These are phyloP conservation scores for Vireo griseus DNA, from an alignment of 2,797 vertebrate genomes.

Conservation along the genomic window DNA sequence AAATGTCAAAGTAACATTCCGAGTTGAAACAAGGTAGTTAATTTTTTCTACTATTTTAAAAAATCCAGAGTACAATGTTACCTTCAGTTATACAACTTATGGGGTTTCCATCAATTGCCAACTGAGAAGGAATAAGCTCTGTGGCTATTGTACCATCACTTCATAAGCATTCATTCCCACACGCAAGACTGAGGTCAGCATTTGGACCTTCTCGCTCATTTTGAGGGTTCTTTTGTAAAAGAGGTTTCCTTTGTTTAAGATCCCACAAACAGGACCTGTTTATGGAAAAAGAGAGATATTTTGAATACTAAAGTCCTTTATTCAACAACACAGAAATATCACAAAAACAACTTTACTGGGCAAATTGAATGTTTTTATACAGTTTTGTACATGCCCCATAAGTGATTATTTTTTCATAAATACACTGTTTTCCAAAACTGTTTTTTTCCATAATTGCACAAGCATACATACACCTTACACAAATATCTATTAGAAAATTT, in stretches of 20 bases:
- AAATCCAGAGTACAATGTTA: background rate
- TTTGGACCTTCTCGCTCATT: conserved; percentile 8
- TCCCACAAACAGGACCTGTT: conserved; percentile 72
- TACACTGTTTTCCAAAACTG: conserved; percentile 84
- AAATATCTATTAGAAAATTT: conserved; percentile 85
- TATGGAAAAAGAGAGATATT: conserved; percentile 78
- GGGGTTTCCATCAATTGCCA: conserved; percentile 2
- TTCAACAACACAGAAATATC: conserved; percentile 87
- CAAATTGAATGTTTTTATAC: conserved; percentile 81
- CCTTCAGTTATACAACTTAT: background rate
- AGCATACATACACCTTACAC: conserved; percentile 86
- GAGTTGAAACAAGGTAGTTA: background rate
- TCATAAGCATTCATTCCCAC: conserved; percentile 47
- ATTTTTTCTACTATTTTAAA: background rate
- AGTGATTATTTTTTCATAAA: conserved; percentile 82
- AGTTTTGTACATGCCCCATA: conserved; percentile 85
- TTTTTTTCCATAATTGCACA: conserved; percentile 80
- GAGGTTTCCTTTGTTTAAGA: conserved; percentile 55
- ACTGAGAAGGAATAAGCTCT: conserved; percentile 20
- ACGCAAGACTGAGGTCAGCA: background rate
- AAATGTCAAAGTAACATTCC: background rate
- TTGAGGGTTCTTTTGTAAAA: conserved; percentile 27
- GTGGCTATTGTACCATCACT: background rate
- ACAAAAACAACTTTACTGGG: conserved; percentile 86
- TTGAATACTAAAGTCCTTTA: conserved; percentile 87